These are phyloP conservation scores for Acutogordius australiensis DNA, from an alignment of 2,888 invertebrate species.

Conservation along the genomic window DNA sequence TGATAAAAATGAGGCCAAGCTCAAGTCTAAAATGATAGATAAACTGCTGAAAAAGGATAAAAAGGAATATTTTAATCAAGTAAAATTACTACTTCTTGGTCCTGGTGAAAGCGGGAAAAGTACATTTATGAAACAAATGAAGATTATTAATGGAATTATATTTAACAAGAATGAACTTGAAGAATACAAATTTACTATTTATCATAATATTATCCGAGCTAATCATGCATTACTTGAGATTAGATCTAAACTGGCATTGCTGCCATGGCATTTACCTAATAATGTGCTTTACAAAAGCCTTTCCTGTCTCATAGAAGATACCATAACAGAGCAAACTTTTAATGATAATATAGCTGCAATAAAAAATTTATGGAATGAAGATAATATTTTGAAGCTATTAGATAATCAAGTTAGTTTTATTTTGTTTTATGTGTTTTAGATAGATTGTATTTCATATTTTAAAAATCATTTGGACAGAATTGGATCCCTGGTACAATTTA, in stretches of 20 bases:
- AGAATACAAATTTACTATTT: slow-evolving; percentile 67
- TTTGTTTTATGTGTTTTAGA: too few relatives aligned
- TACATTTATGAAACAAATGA: slow-evolving; percentile 60
- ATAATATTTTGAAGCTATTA: too few relatives aligned
- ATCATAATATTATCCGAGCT: slow-evolving; percentile 76
- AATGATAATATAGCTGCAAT: slow-evolving; percentile 25
- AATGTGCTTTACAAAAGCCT: too few relatives aligned
- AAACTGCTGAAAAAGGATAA: slow-evolving; percentile 54
- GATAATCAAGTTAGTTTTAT: too few relatives aligned
- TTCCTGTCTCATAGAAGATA: too few relatives aligned
- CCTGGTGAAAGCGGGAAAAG: slow-evolving; percentile 42
- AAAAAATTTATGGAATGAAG: slow-evolving; percentile 60
- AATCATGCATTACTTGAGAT: slow-evolving; percentile 90
- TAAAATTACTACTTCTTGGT: slow-evolving; percentile 58
- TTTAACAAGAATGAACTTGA: slow-evolving; percentile 44
- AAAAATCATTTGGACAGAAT: too few relatives aligned
- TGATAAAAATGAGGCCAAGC: slow-evolving; percentile 13
- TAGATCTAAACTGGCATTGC: too few relatives aligned
- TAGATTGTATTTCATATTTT: too few relatives aligned
- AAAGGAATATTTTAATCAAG: slow-evolving; percentile 38
- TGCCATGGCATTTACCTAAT: too few relatives aligned
- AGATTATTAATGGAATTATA: slow-evolving; percentile 50
- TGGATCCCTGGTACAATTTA: too few relatives aligned
- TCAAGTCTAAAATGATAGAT: slow-evolving; percentile 48
- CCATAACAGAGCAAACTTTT: not conserved